A percentile compares a stretch with the other conserved stretches of the same genome.
phyloP scores from a whole-genome alignment of 2,888 invertebrate genomes.

The Rotaria sp. region DNA sequence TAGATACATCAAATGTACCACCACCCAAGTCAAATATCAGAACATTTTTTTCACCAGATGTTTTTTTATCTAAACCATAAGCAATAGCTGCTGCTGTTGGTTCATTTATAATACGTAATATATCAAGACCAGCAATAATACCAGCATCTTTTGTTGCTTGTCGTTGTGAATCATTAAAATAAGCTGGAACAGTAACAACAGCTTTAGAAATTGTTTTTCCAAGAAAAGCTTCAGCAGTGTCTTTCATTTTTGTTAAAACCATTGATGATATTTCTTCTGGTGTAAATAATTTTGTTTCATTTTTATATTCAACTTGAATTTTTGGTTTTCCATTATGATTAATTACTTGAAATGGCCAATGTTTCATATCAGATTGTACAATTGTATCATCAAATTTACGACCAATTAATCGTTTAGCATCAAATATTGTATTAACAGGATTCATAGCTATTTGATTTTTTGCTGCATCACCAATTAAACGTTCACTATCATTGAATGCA shows the following conservation, averaged over 20 bases:
- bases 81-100: slow-evolving; percentile 65
- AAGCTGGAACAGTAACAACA: slow-evolving; percentile 55
- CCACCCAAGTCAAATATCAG: slow-evolving; percentile 68
- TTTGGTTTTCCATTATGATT: slow-evolving; percentile 46
- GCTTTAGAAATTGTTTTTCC: slow-evolving; percentile 51
- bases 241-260: slow-evolving; percentile 41
- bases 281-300: slow-evolving; percentile 37
- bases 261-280: slow-evolving; percentile 41
- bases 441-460: slow-evolving; percentile 63
- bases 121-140: slow-evolving; percentile 73
- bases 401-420: slow-evolving; percentile 51
- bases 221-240: slow-evolving; percentile 40
- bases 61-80: slow-evolving; percentile 60
- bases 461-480: slow-evolving; percentile 57
- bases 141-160: slow-evolving; percentile 78
- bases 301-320: slow-evolving; percentile 47
- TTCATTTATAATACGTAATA: slow-evolving; percentile 71
- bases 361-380: slow-evolving; percentile 49
- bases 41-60: slow-evolving; percentile 58
- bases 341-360: slow-evolving; percentile 49
- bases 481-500: slow-evolving; percentile 63
- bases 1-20: slow-evolving; percentile 88
- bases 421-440: slow-evolving; percentile 60
- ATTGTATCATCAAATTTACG: slow-evolving; percentile 47
- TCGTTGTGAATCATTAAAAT: slow-evolving; percentile 55